These are phyloP conservation scores for Helobdella robusta DNA, from an alignment of 2,888 invertebrate genomes.

Conservation along the genomic window DNA sequence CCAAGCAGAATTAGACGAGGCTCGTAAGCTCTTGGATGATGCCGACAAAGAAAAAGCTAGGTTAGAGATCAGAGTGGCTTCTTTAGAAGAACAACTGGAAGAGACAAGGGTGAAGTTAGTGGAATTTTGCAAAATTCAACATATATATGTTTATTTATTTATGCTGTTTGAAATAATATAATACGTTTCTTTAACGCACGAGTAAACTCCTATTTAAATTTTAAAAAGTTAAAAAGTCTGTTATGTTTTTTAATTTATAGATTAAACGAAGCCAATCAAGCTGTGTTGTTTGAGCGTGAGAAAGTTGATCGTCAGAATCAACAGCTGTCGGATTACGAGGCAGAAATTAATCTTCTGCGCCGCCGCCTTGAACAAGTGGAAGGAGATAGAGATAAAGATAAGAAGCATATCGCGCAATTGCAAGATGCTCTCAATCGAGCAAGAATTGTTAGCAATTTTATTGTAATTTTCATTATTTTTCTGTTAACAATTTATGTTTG, in stretches of 20 bases:
- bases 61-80: slow-evolving; percentile 50
- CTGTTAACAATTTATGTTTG: not conserved
- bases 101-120: slow-evolving; percentile 41
- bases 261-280: slow-evolving; percentile 27
- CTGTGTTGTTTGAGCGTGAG: slow-evolving; percentile 23
- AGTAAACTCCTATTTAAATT: too few species aligned
- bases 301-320: slow-evolving; percentile 44
- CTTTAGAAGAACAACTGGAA: slow-evolving; percentile 50
- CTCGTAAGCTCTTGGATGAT: slow-evolving; percentile 51
- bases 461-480: too few species aligned
- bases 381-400: slow-evolving; percentile 44
- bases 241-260: too few species aligned
- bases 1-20: slow-evolving; percentile 52
- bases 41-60: slow-evolving; percentile 51
- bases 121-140: too few species aligned
- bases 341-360: slow-evolving; percentile 50
- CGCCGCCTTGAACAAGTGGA: slow-evolving; percentile 43
- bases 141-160: too few species aligned
- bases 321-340: slow-evolving; percentile 50
- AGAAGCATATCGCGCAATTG: slow-evolving; percentile 47
- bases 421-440: slow-evolving; percentile 44
- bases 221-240: too few species aligned
- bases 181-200: too few species aligned
- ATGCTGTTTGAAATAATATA: too few species aligned
- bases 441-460: slow-evolving; percentile 38